Conservation (phyloP, 2,113 vertebrate species). For the Grammomys surdaster region DNA sequence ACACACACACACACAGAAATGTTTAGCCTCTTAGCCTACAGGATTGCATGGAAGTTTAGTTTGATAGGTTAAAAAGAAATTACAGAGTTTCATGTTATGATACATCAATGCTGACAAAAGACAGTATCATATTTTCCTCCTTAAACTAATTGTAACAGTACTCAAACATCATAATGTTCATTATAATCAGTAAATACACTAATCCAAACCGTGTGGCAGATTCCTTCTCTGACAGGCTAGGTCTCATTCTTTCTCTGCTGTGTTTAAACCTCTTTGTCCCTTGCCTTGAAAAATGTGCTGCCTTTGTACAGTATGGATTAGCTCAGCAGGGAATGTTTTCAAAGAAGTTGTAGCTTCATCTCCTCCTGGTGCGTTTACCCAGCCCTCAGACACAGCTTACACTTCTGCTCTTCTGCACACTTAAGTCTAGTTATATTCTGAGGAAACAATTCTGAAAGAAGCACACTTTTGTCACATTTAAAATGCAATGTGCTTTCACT, state of each 20-base stretch:
- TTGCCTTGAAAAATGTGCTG: slow-evolving; percentile 14
- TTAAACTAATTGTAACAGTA: slow-evolving; percentile 22
- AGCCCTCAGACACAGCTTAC: neutral
- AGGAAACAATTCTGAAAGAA: slow-evolving; percentile 59
- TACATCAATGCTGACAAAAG: neutral
- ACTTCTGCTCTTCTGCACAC: slow-evolving; percentile 60
- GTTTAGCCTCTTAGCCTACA: neutral
- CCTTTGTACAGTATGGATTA: neutral
- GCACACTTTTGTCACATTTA: slow-evolving; percentile 37
- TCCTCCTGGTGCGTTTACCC: neutral
- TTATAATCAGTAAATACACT: neutral
- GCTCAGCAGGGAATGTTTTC: neutral
- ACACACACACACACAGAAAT: no score
- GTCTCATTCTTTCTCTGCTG: neutral
- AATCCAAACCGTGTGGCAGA: neutral
- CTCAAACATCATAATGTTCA: slow-evolving; percentile 2
- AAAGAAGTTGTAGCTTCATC: slow-evolving; percentile 28
- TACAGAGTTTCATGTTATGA: neutral
- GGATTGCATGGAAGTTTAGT: neutral
- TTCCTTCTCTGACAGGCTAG: neutral
- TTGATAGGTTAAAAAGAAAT: slow-evolving; percentile 48
- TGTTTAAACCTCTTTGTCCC: neutral
- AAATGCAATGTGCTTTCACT: slow-evolving; percentile 55
- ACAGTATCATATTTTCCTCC: slow-evolving; percentile 32
- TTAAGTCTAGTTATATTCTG: slow-evolving; percentile 4